Conservation (phyloP, 1,140 invertebrate species). For the Agraylea sexmaculata region DNA sequence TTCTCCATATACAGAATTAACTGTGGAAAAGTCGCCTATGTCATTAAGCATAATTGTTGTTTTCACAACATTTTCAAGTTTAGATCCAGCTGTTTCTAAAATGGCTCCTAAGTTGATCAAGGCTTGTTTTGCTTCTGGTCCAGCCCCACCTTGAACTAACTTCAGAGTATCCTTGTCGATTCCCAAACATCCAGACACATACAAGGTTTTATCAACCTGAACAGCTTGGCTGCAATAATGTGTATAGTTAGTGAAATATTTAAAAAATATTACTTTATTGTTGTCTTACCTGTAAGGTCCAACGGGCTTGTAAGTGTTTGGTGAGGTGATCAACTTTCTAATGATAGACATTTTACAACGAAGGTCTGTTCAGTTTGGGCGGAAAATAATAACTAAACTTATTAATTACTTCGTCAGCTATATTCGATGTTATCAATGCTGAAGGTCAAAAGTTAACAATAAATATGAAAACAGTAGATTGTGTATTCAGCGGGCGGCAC, state of each 20-base stretch:
- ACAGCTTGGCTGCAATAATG: constrained; percentile 64
- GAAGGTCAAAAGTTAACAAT: no score
- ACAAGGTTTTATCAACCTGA: constrained; percentile 65
- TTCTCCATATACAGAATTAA: constrained; percentile 78
- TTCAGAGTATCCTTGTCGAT: constrained; percentile 53
- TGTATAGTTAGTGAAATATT: neutral
- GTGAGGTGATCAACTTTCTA: constrained; percentile 17
- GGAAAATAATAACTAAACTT: no score
- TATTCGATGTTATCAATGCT: no score
- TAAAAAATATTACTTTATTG: neutral
- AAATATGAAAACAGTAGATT: no score
- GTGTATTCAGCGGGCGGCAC: no score
- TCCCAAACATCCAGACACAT: constrained; percentile 77
- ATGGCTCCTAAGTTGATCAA: constrained; percentile 67
- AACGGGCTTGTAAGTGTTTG: constrained; percentile 15
- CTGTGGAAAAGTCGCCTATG: constrained; percentile 64
- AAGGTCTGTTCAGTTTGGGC: neutral
- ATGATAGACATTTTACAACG: constrained; percentile 10
- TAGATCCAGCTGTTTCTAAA: constrained; percentile 57
- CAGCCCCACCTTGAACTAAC: constrained; percentile 62
- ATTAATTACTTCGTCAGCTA: no score
- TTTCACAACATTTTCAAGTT: constrained; percentile 69
- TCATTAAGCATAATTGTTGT: constrained; percentile 70
- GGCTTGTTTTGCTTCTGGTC: constrained; percentile 58
- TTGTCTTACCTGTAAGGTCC: constrained; percentile 19